These are phyloP conservation scores for Coenobita brevimanus DNA, from an alignment of 1,140 invertebrate species.

Conservation along the genomic window DNA sequence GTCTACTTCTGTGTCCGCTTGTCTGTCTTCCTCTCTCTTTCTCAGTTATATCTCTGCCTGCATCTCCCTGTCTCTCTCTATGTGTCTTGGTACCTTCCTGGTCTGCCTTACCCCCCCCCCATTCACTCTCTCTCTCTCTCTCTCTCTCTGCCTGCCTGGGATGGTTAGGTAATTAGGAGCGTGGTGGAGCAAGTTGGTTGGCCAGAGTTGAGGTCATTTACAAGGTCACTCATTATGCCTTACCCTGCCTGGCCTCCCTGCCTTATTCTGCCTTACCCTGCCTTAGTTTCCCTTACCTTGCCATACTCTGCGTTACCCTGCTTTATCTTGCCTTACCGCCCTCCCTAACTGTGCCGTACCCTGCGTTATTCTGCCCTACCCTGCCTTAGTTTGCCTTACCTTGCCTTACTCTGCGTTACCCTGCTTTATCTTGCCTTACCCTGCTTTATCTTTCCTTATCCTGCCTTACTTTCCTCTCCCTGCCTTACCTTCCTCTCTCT, in stretches of 20 bases:
- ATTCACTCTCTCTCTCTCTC: background rate
- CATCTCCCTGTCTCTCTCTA: too few species aligned
- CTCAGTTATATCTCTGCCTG: too few species aligned
- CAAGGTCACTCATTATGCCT: background rate
- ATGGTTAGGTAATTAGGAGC: background rate
- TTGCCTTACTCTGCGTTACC: background rate
- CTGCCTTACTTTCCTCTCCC: background rate
- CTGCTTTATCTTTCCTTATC: background rate
- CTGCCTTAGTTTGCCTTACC: background rate
- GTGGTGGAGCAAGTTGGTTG: background rate
- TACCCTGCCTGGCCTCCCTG: too few species aligned
- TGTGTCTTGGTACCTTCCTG: background rate
- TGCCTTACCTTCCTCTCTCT: background rate
- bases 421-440: background rate
- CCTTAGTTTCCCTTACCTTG: too few species aligned
- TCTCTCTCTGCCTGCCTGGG: background rate
- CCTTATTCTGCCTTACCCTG: too few species aligned
- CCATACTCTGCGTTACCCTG: too few species aligned
- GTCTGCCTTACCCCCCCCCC: background rate
- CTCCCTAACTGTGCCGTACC: background rate
- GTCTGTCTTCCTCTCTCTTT: background rate
- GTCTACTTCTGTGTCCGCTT: too few species aligned
- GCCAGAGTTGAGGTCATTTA: background rate
- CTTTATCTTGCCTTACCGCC: background rate
- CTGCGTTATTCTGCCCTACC: background rate